Conservation (phyloP, 2,113 vertebrate genomes). For the Antechinus flavipes region DNA sequence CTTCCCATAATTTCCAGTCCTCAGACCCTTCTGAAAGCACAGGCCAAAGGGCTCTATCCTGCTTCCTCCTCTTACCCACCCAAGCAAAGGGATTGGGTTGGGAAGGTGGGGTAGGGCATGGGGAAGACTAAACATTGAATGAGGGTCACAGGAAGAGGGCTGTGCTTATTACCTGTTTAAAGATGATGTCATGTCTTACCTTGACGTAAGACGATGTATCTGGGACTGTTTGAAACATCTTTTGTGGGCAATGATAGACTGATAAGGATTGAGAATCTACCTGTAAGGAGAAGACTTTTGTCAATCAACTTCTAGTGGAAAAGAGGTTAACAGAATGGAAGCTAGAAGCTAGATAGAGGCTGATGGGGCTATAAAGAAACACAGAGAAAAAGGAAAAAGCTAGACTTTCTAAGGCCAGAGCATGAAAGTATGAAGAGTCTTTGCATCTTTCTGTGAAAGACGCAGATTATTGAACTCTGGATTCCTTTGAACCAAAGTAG, state of each 20-base stretch:
- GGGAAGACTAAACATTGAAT: no score
- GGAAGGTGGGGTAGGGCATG: rapidly evolving
- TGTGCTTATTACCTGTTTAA: constrained; percentile 90
- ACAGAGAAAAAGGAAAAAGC: neutral
- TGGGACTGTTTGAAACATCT: constrained; percentile 98
- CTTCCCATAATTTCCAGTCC: neutral
- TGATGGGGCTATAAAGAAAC: neutral
- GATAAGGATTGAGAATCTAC: constrained; percentile 72
- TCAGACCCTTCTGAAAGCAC: neutral
- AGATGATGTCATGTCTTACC: constrained; percentile 94
- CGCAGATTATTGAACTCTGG: neutral
- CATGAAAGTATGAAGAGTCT: neutral
- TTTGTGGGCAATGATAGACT: constrained; percentile 69
- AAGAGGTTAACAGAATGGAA: neutral
- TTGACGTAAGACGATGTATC: constrained; percentile 99
- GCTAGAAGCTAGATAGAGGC: neutral
- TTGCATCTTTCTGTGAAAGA: neutral
- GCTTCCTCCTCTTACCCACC: neutral
- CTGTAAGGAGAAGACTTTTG: constrained; percentile 65
- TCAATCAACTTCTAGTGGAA: neutral
- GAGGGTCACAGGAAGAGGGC: neutral
- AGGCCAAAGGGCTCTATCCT: neutral
- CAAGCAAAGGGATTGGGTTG: neutral
- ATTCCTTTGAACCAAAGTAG: neutral
- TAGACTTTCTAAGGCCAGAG: neutral